Evolutionary conservation across 2,888 invertebrate genomes (phyloP).

Genomic region (Eupithecia insigniata): DNA sequence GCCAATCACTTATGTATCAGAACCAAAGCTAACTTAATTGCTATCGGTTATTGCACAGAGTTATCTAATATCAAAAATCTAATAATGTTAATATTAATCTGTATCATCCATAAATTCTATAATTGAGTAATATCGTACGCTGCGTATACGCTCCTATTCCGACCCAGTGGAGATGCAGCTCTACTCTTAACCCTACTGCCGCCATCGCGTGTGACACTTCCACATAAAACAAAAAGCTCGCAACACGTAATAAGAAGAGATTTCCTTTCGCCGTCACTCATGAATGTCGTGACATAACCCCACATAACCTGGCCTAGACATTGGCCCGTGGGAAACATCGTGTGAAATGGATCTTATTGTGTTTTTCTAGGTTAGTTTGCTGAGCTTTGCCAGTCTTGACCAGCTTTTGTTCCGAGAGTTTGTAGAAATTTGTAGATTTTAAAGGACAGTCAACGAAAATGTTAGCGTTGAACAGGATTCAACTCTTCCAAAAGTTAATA

Average conservation of each 20-base stretch:
- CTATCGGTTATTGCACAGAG: too few relatives aligned
- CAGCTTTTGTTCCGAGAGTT: slow-evolving; percentile 13
- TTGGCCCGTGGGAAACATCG: slow-evolving; percentile 62
- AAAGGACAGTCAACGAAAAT: neutral
- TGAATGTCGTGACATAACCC: slow-evolving; percentile 41
- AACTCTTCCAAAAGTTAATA: too few relatives aligned
- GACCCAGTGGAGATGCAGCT: too few relatives aligned
- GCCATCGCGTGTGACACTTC: slow-evolving; percentile 1
- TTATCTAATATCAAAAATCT: too few relatives aligned
- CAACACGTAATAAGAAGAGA: slow-evolving; percentile 48
- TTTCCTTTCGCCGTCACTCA: slow-evolving; percentile 66
- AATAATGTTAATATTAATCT: too few relatives aligned
- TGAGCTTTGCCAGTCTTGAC: slow-evolving; percentile 22
- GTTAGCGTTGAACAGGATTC: neutral
- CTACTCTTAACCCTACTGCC: neutral
- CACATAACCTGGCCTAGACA: slow-evolving; percentile 66
- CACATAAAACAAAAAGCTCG: neutral
- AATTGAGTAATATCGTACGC: too few relatives aligned
- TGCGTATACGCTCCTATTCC: too few relatives aligned
- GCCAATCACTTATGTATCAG: too few relatives aligned
- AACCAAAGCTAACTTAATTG: too few relatives aligned
- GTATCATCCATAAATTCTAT: too few relatives aligned
- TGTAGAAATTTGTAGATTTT: neutral
- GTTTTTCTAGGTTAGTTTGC: slow-evolving; percentile 65
- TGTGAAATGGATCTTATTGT: slow-evolving; percentile 69